phyloP scores from a whole-genome alignment of 1,140 invertebrate genomes.

The Zaprionus davidi region DNA sequence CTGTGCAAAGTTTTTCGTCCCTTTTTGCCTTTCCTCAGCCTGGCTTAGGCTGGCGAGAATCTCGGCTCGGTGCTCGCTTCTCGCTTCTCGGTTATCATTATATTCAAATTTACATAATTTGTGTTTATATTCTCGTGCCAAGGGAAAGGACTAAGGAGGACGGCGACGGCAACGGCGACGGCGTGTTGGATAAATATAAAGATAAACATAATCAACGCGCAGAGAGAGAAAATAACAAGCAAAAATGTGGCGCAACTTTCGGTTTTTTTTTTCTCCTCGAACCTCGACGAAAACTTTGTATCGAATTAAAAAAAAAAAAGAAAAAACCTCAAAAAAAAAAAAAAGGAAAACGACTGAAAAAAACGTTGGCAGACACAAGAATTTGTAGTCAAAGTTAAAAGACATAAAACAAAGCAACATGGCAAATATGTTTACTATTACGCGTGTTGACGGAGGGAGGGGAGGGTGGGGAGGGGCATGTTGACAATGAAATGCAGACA shows the following conservation, averaged over 20 bases:
- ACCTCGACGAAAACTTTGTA: slow-evolving; percentile 55
- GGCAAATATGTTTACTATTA: slow-evolving; percentile 68
- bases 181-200: slow-evolving; percentile 45
- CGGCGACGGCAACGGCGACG: too few relatives aligned
- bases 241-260: slow-evolving; percentile 58
- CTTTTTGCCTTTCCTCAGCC: not conserved
- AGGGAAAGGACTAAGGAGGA: not conserved
- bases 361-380: slow-evolving; percentile 29
- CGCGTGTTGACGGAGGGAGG: slow-evolving; percentile 6
- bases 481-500: slow-evolving; percentile 9
- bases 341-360: not conserved
- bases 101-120: slow-evolving; percentile 79
- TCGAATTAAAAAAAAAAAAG: slow-evolving; percentile 68
- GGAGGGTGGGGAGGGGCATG: too few relatives aligned
- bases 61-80: slow-evolving; percentile 4
- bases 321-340: slow-evolving; percentile 6
- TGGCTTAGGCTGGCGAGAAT: slow-evolving; percentile 15
- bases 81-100: slow-evolving; percentile 63
- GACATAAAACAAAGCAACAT: slow-evolving; percentile 69
- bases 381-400: slow-evolving; percentile 59
- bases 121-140: slow-evolving; percentile 63
- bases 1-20: slow-evolving; percentile 21
- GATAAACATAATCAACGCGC: slow-evolving; percentile 74
- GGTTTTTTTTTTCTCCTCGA: slow-evolving; percentile 25
- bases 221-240: slow-evolving; percentile 57